Conservation (phyloP, 2,113 vertebrate species). For the Menura novaehollandiae region DNA sequence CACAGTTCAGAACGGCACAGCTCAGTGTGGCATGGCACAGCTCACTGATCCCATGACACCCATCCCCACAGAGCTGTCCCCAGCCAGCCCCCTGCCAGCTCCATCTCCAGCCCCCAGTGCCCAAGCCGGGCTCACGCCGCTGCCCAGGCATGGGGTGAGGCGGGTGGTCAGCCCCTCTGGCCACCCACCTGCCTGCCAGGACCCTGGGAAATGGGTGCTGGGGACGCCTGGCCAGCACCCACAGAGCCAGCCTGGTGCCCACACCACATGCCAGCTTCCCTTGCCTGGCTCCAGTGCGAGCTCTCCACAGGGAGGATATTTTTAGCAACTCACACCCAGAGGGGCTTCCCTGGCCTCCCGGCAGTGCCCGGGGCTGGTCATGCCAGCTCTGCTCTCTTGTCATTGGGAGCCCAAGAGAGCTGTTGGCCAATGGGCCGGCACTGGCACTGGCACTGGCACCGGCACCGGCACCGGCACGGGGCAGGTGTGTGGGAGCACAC, state of each 20-base stretch:
- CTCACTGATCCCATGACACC: neutral
- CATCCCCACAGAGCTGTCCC: neutral
- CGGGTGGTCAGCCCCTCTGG: neutral
- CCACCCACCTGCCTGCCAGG: neutral
- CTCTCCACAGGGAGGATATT: neutral
- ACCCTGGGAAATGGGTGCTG: too few relatives aligned
- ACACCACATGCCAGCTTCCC: accelerated
- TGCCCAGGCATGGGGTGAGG: too few relatives aligned
- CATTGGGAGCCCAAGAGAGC: neutral
- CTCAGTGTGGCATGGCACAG: accelerated
- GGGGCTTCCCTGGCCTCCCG: neutral
- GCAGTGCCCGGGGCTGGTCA: neutral
- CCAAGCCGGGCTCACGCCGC: neutral
- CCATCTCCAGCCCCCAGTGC: neutral
- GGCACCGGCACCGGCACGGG: accelerated
- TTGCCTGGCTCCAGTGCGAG: accelerated
- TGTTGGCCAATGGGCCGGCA: neutral
- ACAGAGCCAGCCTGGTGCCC: neutral
- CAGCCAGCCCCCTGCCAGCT: neutral
- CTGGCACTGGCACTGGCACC: neutral
- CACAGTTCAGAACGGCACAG: neutral
- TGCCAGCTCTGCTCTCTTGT: neutral
- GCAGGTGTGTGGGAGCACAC: neutral
- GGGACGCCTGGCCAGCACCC: accelerated
- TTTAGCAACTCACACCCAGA: neutral